Evolutionary conservation across 2,113 vertebrate genomes (phyloP), one percentile per base, ranked within the genome.

Genomic region (Proteles cristata): DNA sequence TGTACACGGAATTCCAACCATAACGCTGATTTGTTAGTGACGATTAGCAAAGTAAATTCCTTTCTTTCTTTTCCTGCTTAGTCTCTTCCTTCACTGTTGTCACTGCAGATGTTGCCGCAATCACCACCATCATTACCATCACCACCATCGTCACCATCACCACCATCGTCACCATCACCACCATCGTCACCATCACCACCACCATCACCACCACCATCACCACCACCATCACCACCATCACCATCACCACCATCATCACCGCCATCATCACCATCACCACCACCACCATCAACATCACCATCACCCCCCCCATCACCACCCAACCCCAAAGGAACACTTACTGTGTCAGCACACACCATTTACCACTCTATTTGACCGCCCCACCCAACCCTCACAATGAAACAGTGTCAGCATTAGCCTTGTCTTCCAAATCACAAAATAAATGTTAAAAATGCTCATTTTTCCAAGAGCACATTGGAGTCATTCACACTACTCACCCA

Each of bases 131-230:
- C 68, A 25, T 8, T 11, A 1, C 6, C 53, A 0, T 26, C 80
- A 66, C 11, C 19, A 45, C 3, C 48, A 28, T 7, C 35, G 1
- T 31, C 66, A 23, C 2, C 26, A 11, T 3, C 69, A 4, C 2
- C 14, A 7, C 10, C 81, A 25, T 0, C 25, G 1, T 11, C 61
- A 28, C 11, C 63, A 65, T 2, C 19, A 0, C 3, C 48, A 0
- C 14, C 79, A 63, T 2, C 15, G 15, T 0, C 58, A 5, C 1
- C 33, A 1, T 39, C 39, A 0, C 1, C 48, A 7, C 10, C 48
- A 2, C 2, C 12, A 4, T 3, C 79, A 17, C 1, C 21, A 1
- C 0, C 50, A 1, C 19, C 25, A 9, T 1, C 33, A 69, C 0
- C 31, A 69, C 0, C 66, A 33, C 1, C 33, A 1, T 1, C 2